Evolutionary conservation across 2,888 invertebrate genomes (phyloP).

Genomic region (Aphrophora alni): DNA sequence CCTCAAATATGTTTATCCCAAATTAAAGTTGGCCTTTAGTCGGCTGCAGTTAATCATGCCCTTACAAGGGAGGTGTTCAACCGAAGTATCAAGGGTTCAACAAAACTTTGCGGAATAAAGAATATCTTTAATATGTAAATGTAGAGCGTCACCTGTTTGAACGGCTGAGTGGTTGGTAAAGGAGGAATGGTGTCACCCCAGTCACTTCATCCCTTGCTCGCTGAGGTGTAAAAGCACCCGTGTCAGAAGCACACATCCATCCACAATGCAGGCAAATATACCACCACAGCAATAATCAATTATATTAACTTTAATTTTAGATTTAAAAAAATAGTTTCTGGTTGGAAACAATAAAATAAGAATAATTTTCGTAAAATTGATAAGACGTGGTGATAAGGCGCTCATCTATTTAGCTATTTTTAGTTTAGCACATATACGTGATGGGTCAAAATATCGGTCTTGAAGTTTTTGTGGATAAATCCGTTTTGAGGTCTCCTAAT

Average conservation of each 20-base stretch:
- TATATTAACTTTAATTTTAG: no score
- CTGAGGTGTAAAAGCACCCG: background rate
- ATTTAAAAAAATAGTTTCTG: no score
- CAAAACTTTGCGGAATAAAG: background rate
- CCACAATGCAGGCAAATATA: background rate
- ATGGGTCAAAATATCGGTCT: no score
- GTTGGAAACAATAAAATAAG: no score
- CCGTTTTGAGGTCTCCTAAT: no score
- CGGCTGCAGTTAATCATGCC: no score
- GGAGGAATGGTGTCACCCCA: background rate
- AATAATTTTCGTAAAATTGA: no score
- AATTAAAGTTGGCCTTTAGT: background rate
- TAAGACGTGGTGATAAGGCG: no score
- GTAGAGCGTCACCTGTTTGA: background rate
- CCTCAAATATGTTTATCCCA: background rate
- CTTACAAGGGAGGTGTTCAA: background rate
- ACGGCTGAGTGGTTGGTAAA: background rate
- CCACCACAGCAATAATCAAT: no score
- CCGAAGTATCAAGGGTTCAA: background rate
- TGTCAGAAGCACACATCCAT: background rate
- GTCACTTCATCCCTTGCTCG: background rate
- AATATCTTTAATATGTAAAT: slow-evolving; percentile 2
- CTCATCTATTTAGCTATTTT: no score
- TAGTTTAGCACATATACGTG: no score
- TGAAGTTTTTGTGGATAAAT: no score